Base-by-base conservation (phyloP, 2,797 vertebrate species). In the Lagodon rhomboides region DNA sequence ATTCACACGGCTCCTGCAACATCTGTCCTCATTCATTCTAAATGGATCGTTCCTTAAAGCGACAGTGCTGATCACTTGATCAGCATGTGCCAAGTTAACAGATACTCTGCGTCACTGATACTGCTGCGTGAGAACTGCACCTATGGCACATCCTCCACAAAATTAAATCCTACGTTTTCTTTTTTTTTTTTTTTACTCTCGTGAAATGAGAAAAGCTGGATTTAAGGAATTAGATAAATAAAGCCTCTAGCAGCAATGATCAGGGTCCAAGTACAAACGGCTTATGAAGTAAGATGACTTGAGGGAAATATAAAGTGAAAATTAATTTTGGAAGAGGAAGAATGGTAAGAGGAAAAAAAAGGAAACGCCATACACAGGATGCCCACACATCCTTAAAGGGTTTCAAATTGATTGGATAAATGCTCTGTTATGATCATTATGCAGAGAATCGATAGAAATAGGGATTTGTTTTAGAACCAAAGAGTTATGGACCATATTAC, bases 41-140 rank as follows among this genome's bases (percentile, higher is more conserved):
- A 89, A 85, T 61, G 81, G 80, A 86, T 83, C 12, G 11, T 54
- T 82, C 80, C 89, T 94, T 93, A 89, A 93, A 93, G 91, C 17
- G 80, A 87, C 90, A 89, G 85, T 11, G 73, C 80, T 71, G 74
- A 90, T 89, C 73, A 87, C 70, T 86, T 70, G 69, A 88, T 83
- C 85, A 83, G 87, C 51, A 22, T 62, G 79, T 88, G 86, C 75
- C 82, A 82, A 82, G 73, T 83, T 85, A 54, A 47, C 65, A 68
- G 63, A 69, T 20, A 43, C 46, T 73, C 81, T 87, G 84, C 78
- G 69, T 87, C 84, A 84, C 63, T 34, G 50, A 75, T 69, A 46
- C 68, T 18, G 63, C 68, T 41, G 50, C 11, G 5, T 22, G 59
- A 38, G 16, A 23, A 47, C 12, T 59, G 46, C 53, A 85, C 44